Evolutionary conservation across 2,888 invertebrate species (phyloP).

Genomic region (Eupeodes luniger): DNA sequence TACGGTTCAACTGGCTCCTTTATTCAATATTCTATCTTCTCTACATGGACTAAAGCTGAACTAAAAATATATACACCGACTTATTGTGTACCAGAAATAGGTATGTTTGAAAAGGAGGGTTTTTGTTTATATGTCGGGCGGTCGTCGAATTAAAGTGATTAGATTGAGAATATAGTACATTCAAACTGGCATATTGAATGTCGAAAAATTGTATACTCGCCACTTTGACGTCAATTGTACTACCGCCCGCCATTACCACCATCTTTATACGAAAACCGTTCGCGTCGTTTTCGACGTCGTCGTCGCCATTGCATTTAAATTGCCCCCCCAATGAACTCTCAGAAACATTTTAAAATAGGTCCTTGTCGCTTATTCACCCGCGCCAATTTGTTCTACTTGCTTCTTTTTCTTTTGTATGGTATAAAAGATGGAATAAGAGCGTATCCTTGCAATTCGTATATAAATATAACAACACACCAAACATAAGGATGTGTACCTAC

Average conservation of each 20-base stretch:
- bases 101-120: background rate
- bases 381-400: conserved; percentile 52
- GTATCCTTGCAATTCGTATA: conserved; percentile 26
- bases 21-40: conserved; percentile 23
- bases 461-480: background rate
- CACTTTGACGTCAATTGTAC: background rate
- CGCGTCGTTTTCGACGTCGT: background rate
- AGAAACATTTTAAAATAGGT: conserved; percentile 42
- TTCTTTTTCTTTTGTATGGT: too few species aligned
- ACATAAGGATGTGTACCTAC: background rate
- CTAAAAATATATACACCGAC: background rate
- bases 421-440: conserved; percentile 38
- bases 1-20: conserved; percentile 61
- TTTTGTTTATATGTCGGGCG: conserved; percentile 59
- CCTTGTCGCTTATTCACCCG: background rate
- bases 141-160: conserved; percentile 67
- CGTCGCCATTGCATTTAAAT: conserved; percentile 51
- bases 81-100: background rate
- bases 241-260: background rate
- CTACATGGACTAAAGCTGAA: background rate
- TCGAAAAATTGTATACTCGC: conserved; percentile 59
- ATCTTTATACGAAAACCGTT: too few species aligned
- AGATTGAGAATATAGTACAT: conserved; percentile 51
- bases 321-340: conserved; percentile 7
- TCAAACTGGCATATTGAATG: conserved; percentile 64